Percentiles rank a stretch among this genome's conserved stretches.
Evolutionary conservation across 2,113 vertebrate species (phyloP).

Genomic region (Pionites leucogaster): DNA sequence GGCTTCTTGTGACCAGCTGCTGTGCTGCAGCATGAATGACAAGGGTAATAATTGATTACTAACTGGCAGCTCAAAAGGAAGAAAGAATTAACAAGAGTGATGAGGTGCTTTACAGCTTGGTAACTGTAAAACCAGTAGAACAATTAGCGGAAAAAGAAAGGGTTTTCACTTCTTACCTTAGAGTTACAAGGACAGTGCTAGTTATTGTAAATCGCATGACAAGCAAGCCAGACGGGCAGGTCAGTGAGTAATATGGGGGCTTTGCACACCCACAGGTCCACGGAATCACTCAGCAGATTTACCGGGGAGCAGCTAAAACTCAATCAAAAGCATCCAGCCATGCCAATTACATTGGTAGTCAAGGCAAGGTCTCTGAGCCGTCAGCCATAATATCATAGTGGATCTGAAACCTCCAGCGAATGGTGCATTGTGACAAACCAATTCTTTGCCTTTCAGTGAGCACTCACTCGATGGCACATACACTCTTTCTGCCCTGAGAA

Average conservation of each 20-base stretch:
- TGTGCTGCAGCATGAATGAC: conserved; percentile 83
- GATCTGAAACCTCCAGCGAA: conserved; percentile 39
- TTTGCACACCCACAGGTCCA: not conserved
- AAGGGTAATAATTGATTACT: conserved; percentile 90
- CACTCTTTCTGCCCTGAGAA: conserved; percentile 11
- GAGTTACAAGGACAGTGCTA: conserved; percentile 43
- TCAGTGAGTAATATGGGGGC: not conserved
- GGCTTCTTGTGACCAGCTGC: conserved; percentile 88
- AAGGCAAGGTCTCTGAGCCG: conserved; percentile 13
- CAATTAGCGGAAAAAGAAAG: conserved; percentile 54
- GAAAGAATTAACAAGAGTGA: conserved; percentile 73
- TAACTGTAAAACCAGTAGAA: conserved; percentile 70
- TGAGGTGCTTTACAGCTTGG: conserved; percentile 67
- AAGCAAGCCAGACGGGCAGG: not conserved
- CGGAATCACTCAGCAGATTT: not conserved
- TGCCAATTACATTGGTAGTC: conserved; percentile 29
- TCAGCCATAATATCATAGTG: conserved; percentile 52
- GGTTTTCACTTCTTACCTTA: conserved; percentile 61
- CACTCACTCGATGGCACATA: not conserved
- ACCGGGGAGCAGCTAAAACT: not conserved
- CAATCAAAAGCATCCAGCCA: conserved; percentile 16
- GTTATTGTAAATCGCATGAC: conserved; percentile 48
- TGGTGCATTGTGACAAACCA: conserved; percentile 27
- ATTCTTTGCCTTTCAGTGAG: conserved; percentile 47
- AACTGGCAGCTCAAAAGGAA: conserved; percentile 79